Evolutionary conservation across 2,888 invertebrate genomes (phyloP).

Genomic region (Leistus spinibarbis): DNA sequence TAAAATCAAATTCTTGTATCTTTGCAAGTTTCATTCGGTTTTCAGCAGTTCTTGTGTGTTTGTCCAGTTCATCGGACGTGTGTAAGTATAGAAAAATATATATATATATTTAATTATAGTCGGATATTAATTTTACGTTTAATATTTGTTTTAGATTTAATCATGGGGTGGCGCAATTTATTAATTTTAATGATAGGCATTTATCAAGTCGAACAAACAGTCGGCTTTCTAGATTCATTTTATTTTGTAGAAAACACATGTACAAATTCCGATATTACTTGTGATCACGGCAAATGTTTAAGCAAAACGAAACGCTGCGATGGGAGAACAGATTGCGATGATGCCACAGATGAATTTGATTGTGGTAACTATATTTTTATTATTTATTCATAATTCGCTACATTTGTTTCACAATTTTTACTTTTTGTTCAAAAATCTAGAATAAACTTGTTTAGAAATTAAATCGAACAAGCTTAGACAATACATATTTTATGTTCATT

Average conservation of each 20-base stretch:
- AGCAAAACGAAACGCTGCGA: conserved; percentile 44
- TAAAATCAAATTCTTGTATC: neutral
- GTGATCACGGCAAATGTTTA: conserved; percentile 45
- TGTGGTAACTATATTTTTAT: conserved; percentile 46
- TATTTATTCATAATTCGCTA: neutral
- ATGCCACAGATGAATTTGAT: conserved; percentile 47
- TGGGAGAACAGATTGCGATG: conserved; percentile 46
- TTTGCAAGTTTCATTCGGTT: conserved; percentile 27
- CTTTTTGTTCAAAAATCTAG: neutral
- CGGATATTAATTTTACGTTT: neutral
- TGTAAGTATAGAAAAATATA: neutral
- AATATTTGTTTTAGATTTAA: neutral
- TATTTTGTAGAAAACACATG: conserved; percentile 41
- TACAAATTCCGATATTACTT: conserved; percentile 42
- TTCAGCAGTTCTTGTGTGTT: conserved; percentile 7
- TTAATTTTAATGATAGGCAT: conserved; percentile 35
- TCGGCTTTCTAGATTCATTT: conserved; percentile 41
- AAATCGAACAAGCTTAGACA: neutral
- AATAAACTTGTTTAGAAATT: neutral
- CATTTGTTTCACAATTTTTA: neutral
- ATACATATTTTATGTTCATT: neutral
- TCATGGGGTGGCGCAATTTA: conserved; percentile 27
- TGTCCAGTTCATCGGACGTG: conserved; percentile 4
- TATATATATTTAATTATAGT: neutral
- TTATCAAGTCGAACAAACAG: conserved; percentile 16